These are phyloP conservation scores for Thermophis baileyi DNA, from an alignment of 2,113 vertebrate species.

Conservation along the genomic window DNA sequence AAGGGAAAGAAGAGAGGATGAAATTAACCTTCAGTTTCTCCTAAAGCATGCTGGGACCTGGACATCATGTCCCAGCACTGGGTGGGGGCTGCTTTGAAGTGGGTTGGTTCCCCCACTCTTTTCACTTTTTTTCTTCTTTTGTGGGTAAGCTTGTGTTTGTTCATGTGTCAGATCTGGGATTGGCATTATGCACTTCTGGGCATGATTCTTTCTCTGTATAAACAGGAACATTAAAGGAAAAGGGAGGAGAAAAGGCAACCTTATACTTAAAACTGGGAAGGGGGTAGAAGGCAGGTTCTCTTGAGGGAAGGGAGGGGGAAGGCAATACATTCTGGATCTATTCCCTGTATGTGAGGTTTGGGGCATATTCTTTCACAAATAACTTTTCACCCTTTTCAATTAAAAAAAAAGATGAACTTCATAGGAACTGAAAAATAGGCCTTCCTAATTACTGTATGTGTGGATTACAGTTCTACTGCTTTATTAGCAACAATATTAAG, in stretches of 20 bases:
- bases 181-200: background rate
- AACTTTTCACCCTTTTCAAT: background rate
- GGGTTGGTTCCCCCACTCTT: background rate
- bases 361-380: background rate
- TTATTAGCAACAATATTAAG: background rate
- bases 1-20: background rate
- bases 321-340: background rate
- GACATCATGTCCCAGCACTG: background rate
- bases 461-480: background rate
- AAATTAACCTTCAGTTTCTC: background rate
- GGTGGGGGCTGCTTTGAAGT: background rate
- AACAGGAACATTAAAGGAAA: background rate
- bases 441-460: background rate
- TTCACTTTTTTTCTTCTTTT: background rate
- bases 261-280: background rate
- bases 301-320: background rate
- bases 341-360: background rate
- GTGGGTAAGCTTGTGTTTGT: background rate
- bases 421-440: background rate
- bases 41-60: background rate
- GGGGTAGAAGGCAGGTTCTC: background rate
- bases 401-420: background rate
- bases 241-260: background rate
- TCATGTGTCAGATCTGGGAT: background rate
- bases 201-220: background rate